Evolutionary conservation across 2,888 invertebrate genomes (phyloP).

Genomic region (Portevinia maculata): DNA sequence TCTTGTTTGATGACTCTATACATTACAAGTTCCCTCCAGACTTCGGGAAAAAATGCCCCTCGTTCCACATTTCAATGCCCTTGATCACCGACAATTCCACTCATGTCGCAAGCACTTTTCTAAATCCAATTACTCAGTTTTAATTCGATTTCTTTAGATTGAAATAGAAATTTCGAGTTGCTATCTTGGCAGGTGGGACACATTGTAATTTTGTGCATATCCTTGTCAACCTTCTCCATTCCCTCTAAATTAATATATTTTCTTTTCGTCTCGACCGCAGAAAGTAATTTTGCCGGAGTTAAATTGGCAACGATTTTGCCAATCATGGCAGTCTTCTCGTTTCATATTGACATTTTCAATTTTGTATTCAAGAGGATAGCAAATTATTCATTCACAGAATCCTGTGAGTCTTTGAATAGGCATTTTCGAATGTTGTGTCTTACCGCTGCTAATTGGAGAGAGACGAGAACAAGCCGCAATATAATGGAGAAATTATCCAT

Average conservation of each 20-base stretch:
- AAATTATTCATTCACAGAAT: constrained; percentile 48
- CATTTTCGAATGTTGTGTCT: background rate
- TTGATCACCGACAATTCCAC: background rate
- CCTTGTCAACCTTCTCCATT: background rate
- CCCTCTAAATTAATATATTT: background rate
- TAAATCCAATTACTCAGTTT: constrained; percentile 57
- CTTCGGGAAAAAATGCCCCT: too few relatives aligned
- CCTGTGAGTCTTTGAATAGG: background rate
- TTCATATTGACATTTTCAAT: constrained; percentile 57
- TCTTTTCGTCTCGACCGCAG: constrained; percentile 55
- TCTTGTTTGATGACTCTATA: too few relatives aligned
- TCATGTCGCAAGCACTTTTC: background rate
- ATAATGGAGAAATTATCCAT: constrained; percentile 1
- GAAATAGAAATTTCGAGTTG: constrained; percentile 44
- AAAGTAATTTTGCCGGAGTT: constrained; percentile 38
- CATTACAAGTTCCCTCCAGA: too few relatives aligned
- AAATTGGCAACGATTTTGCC: constrained; percentile 39
- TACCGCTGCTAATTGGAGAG: too few relatives aligned
- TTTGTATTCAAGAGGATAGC: constrained; percentile 36
- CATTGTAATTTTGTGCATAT: background rate
- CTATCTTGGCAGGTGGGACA: background rate
- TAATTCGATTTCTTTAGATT: constrained; percentile 59
- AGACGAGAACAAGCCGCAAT: too few relatives aligned
- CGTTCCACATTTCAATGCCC: background rate
- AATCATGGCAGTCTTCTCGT: constrained; percentile 23